Conservation (phyloP, 2,113 vertebrate species). For the Archilochus colubris region DNA sequence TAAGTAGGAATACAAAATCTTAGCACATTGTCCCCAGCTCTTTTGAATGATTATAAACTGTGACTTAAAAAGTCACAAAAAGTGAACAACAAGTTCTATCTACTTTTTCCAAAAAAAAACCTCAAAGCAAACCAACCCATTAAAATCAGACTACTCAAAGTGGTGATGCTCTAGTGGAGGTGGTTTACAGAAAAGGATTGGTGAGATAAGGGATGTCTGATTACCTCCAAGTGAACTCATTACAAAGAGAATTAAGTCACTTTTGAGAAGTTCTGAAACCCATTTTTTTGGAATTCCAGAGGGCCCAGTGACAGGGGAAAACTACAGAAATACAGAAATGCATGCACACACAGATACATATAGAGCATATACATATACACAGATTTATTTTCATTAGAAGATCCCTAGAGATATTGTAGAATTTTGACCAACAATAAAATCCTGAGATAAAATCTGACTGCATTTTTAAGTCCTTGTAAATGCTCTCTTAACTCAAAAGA, state of each 20-base stretch:
- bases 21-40: not conserved
- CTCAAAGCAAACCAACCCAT: too few species aligned
- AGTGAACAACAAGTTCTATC: not conserved
- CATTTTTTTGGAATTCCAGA: not conserved
- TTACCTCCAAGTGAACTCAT: accelerated
- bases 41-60: not conserved
- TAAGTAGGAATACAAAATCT: not conserved
- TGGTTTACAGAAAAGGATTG: not conserved
- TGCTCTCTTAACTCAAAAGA: not conserved
- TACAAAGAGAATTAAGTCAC: not conserved
- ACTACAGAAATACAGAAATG: not conserved
- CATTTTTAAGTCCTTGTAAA: not conserved
- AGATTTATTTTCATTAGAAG: not conserved
- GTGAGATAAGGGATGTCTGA: not conserved
- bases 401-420: not conserved
- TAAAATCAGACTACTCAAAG: not conserved
- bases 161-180: accelerated
- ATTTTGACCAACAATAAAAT: not conserved
- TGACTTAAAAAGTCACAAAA: not conserved
- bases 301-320: not conserved
- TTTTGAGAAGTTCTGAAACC: not conserved
- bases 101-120: not conserved
- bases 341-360: accelerated
- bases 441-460: not conserved
- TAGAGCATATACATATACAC: accelerated